Conservation (phyloP, 2,888 invertebrate species). For the Ditula angustiorana region DNA sequence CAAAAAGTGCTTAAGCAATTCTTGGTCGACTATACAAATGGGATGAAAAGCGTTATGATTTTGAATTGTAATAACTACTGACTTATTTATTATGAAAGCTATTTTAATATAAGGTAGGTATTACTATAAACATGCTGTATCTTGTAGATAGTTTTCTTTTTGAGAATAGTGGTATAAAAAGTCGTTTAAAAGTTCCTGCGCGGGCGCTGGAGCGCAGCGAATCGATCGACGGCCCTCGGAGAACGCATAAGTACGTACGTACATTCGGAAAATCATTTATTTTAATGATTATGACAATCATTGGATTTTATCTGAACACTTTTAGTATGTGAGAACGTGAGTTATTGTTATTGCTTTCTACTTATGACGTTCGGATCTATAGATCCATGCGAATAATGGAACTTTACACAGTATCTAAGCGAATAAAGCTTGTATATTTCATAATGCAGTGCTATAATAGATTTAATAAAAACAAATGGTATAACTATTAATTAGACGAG, state of each 20-base stretch:
- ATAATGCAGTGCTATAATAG: background rate
- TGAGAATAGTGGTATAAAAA: constrained; percentile 50
- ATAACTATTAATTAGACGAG: background rate
- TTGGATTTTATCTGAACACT: constrained; percentile 30
- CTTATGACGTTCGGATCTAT: background rate
- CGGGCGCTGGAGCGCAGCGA: constrained; percentile 60
- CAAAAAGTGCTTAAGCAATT: too few relatives aligned
- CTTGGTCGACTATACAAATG: too few relatives aligned
- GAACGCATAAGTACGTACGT: too few relatives aligned
- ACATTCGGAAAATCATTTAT: constrained; percentile 34
- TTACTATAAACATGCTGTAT: too few relatives aligned
- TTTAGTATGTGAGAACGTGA: constrained; percentile 19
- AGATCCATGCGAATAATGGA: too few relatives aligned
- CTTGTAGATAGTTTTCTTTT: constrained; percentile 34
- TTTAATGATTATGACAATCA: constrained; percentile 44
- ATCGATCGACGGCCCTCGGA: constrained; percentile 81
- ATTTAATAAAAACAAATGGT: background rate
- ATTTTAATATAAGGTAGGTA: too few relatives aligned
- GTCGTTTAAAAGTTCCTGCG: constrained; percentile 62
- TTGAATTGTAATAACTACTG: too few relatives aligned
- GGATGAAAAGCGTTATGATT: too few relatives aligned
- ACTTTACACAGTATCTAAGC: too few relatives aligned
- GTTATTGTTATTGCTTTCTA: constrained; percentile 18
- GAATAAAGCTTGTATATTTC: too few relatives aligned
- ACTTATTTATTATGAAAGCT: too few relatives aligned